Conservation (phyloP, 2,888 invertebrate genomes). For the Torymus aiolomorphi region DNA sequence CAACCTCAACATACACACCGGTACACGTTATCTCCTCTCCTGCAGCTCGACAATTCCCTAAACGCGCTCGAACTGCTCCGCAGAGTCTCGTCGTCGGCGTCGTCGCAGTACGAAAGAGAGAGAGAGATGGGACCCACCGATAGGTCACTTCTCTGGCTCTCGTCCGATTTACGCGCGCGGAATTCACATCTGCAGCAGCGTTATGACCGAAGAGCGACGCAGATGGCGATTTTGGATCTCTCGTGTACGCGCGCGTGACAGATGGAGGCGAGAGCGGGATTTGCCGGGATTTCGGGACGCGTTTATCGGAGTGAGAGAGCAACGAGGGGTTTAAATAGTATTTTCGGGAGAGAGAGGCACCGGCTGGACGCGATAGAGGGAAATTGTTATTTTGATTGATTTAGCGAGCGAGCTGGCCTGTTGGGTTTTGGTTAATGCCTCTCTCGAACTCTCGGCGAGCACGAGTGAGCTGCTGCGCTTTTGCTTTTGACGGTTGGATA, state of each 20-base stretch:
- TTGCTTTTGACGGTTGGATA: too few relatives aligned
- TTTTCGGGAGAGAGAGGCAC: background rate
- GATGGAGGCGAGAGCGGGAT: background rate
- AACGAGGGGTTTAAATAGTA: background rate
- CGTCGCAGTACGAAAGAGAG: too few relatives aligned
- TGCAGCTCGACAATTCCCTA: slow-evolving; percentile 17
- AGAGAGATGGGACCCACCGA: too few relatives aligned
- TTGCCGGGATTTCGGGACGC: slow-evolving; percentile 11
- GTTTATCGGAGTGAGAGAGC: background rate
- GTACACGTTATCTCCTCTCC: background rate
- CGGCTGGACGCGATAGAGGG: background rate
- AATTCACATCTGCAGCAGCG: too few relatives aligned
- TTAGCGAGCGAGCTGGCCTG: background rate
- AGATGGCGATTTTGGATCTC: background rate
- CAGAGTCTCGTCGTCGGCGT: background rate
- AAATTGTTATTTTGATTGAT: slow-evolving; percentile 26
- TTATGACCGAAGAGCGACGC: too few relatives aligned
- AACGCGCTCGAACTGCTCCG: slow-evolving; percentile 13
- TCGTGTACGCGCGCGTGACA: background rate
- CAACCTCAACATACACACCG: background rate
- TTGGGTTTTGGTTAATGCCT: too few relatives aligned
- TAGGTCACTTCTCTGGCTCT: too few relatives aligned
- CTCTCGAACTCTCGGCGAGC: too few relatives aligned
- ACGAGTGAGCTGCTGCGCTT: too few relatives aligned
- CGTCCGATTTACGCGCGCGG: too few relatives aligned